Evolutionary conservation across 2,113 vertebrate species (phyloP).

Genomic region (Mus spicilegus): DNA sequence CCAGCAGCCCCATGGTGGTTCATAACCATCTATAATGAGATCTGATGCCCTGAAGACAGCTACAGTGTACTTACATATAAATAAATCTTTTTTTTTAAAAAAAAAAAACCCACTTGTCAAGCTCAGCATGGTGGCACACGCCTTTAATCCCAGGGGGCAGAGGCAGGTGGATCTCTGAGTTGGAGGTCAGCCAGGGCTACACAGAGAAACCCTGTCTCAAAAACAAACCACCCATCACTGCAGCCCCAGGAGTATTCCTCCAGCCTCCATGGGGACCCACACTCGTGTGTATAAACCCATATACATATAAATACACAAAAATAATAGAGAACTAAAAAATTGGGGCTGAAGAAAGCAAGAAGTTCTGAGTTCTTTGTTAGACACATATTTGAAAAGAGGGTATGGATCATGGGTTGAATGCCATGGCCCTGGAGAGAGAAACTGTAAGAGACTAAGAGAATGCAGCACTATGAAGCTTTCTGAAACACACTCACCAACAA

Average conservation of each 20-base stretch:
- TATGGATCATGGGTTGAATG: background rate
- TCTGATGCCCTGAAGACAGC: too few relatives aligned
- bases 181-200: background rate
- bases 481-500: constrained; percentile 88
- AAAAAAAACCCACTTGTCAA: background rate
- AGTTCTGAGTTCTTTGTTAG: constrained; percentile 24
- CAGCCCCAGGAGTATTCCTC: background rate
- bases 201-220: background rate
- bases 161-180: background rate
- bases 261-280: background rate
- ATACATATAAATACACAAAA: background rate
- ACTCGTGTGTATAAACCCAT: background rate
- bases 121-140: too few relatives aligned
- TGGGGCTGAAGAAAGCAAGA: background rate
- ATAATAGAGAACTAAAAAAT: background rate
- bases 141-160: background rate
- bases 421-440: background rate
- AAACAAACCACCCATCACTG: background rate
- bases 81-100: too few relatives aligned
- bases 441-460: background rate
- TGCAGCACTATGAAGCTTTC: background rate
- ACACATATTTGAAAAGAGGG: background rate
- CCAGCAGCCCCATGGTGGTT: too few relatives aligned
- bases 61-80: too few relatives aligned
- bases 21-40: too few relatives aligned